A percentile compares a stretch with the other conserved stretches of the same genome.
These are phyloP conservation scores for Drosophila jambulina DNA, from an alignment of 1,140 invertebrate species.

Conservation along the genomic window DNA sequence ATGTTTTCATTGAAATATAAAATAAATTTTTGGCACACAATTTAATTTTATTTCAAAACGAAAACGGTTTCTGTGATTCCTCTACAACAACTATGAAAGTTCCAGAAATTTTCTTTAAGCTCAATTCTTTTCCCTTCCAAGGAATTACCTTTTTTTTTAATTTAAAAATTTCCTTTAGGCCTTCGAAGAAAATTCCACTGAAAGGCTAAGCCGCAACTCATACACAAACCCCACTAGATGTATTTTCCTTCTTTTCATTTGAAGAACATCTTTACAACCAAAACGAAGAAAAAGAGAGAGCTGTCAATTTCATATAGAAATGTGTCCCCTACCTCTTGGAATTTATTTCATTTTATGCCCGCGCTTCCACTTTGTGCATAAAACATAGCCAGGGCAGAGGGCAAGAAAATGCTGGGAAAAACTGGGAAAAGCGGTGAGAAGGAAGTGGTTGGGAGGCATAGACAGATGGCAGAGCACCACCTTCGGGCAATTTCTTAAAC, in stretches of 20 bases:
- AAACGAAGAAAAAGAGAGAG: conserved; percentile 13
- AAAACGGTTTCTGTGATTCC: too few species aligned
- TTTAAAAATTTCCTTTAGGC: neutral
- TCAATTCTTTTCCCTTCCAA: too few species aligned
- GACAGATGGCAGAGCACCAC: conserved; percentile 26
- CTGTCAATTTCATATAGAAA: conserved; percentile 56
- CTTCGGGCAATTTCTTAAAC: conserved; percentile 61
- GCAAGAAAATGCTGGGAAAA: conserved; percentile 1
- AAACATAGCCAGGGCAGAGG: conserved; percentile 24
- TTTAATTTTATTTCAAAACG: neutral
- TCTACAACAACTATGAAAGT: neutral
- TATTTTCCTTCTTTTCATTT: conserved; percentile 5
- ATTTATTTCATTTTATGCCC: conserved; percentile 56
- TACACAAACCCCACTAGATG: conserved; percentile 14
- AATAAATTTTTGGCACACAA: too few species aligned
- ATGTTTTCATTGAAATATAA: too few species aligned
- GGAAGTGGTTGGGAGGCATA: neutral
- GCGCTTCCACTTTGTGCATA: conserved; percentile 50
- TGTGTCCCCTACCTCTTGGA: conserved; percentile 9
- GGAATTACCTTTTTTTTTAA: neutral
- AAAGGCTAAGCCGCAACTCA: conserved; percentile 25
- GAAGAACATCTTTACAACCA: conserved; percentile 16
- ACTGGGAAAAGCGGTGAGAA: neutral
- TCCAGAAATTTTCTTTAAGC: neutral
- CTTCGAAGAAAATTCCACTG: neutral